These are phyloP conservation scores for Ageneiosus marmoratus DNA, from an alignment of 2,113 vertebrate species.

Conservation along the genomic window DNA sequence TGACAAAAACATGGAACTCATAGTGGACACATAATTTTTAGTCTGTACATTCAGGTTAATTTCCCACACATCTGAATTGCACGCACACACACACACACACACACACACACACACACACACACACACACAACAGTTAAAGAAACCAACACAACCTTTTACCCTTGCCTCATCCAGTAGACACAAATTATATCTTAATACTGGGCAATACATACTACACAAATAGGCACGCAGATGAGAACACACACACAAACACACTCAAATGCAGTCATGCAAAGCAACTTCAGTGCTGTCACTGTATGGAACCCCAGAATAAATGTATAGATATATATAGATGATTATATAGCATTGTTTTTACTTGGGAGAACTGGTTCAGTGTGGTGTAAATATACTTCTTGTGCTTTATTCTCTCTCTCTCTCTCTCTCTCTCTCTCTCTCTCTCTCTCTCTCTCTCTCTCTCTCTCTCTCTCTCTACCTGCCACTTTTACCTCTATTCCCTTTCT, in stretches of 20 bases:
- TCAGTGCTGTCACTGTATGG: conserved; percentile 60
- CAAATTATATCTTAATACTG: neutral
- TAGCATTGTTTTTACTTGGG: conserved; percentile 79
- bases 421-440: neutral
- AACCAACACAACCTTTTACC: neutral
- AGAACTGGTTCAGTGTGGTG: conserved; percentile 74
- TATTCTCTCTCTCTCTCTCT: neutral
- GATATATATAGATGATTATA: conserved; percentile 77
- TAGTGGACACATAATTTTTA: neutral
- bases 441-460: conserved; percentile 19
- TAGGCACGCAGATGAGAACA: conserved; percentile 9
- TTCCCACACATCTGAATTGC: neutral
- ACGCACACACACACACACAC: conserved; percentile 28
- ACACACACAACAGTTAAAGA: conserved; percentile 16
- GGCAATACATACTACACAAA: neutral
- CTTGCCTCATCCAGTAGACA: neutral
- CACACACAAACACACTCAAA: conserved; percentile 26
- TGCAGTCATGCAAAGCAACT: conserved; percentile 48
- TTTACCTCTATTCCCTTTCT: conserved; percentile 12
- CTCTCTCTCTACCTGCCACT: too few relatives aligned
- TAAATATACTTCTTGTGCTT: conserved; percentile 68
- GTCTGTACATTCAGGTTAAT: neutral
- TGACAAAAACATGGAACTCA: neutral
- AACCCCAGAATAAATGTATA: conserved; percentile 73
- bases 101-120: conserved; percentile 21